Conservation (phyloP, 2,113 vertebrate genomes). For the Cyprinodon tularosa region DNA sequence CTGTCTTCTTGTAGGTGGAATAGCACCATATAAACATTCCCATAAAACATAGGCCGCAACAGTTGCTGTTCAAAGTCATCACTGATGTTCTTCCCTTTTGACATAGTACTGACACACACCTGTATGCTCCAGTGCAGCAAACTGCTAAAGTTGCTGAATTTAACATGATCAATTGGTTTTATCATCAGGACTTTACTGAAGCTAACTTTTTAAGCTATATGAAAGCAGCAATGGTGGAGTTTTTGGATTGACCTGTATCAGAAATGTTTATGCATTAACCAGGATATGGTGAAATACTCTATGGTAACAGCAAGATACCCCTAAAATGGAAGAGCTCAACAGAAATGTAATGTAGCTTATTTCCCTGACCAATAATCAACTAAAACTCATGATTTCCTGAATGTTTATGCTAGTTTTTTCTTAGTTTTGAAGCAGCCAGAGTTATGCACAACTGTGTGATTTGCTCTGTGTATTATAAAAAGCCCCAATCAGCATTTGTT, state of each 20-base stretch:
- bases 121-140: neutral
- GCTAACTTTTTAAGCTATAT: neutral
- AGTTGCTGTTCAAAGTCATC: neutral
- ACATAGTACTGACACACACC: neutral
- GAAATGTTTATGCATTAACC: neutral
- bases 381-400: neutral
- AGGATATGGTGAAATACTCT: neutral
- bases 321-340: neutral
- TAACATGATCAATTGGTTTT: neutral
- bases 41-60: neutral
- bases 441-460: slow-evolving; percentile 13
- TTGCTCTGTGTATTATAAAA: slow-evolving; percentile 24
- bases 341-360: neutral
- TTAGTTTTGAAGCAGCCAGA: neutral
- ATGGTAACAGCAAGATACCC: neutral
- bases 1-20: neutral
- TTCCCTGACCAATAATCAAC: neutral
- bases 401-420: neutral
- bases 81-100: neutral
- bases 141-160: neutral
- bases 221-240: neutral
- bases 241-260: neutral
- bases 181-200: neutral
- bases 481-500: slow-evolving; percentile 27
- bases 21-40: neutral